These are phyloP conservation scores for Acromyrmex charruanus DNA, from an alignment of 1,140 invertebrate genomes.

Conservation along the genomic window DNA sequence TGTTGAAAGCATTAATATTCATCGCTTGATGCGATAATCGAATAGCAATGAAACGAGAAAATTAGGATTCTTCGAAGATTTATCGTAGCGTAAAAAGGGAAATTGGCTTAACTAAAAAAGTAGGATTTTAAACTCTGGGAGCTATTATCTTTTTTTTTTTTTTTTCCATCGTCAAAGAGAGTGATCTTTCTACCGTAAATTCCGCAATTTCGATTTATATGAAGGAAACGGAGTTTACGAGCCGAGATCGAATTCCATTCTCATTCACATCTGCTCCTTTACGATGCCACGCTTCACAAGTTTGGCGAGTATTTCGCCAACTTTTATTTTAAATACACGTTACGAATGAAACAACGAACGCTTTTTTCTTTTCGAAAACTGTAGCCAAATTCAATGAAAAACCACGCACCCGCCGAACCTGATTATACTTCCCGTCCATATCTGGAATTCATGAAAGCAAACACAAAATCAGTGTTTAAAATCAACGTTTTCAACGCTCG, in stretches of 20 bases:
- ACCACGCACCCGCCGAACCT: background rate
- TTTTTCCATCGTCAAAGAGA: slow-evolving; percentile 6
- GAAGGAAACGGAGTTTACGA: slow-evolving; percentile 50
- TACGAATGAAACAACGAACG: slow-evolving; percentile 4
- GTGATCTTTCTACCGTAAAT: slow-evolving; percentile 56
- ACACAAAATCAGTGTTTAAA: slow-evolving; percentile 47
- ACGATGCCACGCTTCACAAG: slow-evolving; percentile 22
- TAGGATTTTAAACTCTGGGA: slow-evolving; percentile 23
- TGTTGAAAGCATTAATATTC: slow-evolving; percentile 19
- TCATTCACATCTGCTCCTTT: slow-evolving; percentile 58
- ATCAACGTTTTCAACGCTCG: background rate
- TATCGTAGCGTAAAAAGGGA: background rate
- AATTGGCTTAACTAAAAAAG: slow-evolving; percentile 48
- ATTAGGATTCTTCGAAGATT: slow-evolving; percentile 37
- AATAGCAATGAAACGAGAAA: slow-evolving; percentile 34
- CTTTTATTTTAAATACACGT: slow-evolving; percentile 28
- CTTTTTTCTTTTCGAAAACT: background rate
- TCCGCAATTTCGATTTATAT: slow-evolving; percentile 60
- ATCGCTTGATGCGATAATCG: background rate
- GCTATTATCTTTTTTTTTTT: slow-evolving; percentile 24
- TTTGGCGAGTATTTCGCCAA: background rate
- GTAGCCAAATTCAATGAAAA: slow-evolving; percentile 22
- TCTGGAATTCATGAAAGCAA: background rate
- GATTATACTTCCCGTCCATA: slow-evolving; percentile 8
- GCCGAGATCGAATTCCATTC: slow-evolving; percentile 33